phyloP scores from a whole-genome alignment of 2,797 vertebrate genomes.

The Vultur gryphus region DNA sequence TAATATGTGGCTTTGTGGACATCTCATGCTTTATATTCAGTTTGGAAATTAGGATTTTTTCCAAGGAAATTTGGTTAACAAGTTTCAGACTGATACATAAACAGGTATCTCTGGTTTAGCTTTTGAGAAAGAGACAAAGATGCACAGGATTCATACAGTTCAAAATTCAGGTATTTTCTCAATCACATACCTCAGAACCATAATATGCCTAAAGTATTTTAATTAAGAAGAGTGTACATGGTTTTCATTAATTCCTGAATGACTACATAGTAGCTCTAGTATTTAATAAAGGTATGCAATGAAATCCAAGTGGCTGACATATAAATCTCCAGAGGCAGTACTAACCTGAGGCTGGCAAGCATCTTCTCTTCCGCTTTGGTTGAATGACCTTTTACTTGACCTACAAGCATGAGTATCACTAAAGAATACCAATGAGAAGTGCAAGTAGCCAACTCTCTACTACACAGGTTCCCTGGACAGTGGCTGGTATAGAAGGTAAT shows the following conservation, averaged over 20 bases:
- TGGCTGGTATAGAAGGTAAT: background rate
- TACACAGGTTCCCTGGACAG: slow-evolving; percentile 1
- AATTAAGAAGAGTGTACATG: background rate
- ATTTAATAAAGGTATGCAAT: slow-evolving; percentile 18
- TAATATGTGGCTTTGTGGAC: background rate
- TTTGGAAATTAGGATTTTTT: background rate
- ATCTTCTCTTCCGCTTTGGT: slow-evolving; percentile 19
- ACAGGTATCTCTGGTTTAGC: background rate
- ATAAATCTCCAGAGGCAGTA: slow-evolving; percentile 49
- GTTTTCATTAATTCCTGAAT: background rate
- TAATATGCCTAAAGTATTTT: background rate
- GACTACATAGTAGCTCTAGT: background rate
- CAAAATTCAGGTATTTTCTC: background rate
- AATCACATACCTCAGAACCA: background rate
- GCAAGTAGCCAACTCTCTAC: background rate
- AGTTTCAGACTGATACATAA: background rate
- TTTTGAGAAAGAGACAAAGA: background rate
- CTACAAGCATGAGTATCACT: slow-evolving; percentile 22
- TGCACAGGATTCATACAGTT: background rate
- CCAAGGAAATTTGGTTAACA: background rate
- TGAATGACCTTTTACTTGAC: slow-evolving; percentile 64
- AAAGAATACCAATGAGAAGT: slow-evolving; percentile 46
- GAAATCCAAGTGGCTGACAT: slow-evolving; percentile 61
- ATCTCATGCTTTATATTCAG: background rate
- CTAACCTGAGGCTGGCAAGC: slow-evolving; percentile 57